Conservation (phyloP, 2,113 vertebrate genomes). For the Colius striatus region DNA sequence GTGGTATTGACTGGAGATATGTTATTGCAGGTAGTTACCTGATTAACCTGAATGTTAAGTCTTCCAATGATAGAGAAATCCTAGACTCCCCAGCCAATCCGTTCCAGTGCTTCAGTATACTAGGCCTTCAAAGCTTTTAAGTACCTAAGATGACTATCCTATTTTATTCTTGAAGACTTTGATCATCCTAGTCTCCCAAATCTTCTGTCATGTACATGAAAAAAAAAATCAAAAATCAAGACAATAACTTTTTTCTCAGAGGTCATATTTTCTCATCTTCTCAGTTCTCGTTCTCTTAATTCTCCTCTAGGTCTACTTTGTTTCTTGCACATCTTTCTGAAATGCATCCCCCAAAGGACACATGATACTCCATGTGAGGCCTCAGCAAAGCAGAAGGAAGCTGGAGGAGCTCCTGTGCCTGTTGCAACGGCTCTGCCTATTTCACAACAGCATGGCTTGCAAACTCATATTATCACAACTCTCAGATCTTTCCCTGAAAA, state of each 20-base stretch:
- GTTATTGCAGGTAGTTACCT: background rate
- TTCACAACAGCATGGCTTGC: background rate
- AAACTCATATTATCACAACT: background rate
- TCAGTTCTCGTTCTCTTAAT: background rate
- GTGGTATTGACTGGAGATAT: background rate
- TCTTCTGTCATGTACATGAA: background rate
- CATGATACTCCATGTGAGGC: background rate
- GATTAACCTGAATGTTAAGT: background rate
- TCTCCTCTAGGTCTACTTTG: background rate
- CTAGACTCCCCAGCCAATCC: background rate
- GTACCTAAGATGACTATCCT: background rate
- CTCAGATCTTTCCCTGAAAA: background rate
- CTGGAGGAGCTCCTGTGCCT: rapidly evolving
- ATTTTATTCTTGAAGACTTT: background rate
- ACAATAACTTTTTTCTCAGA: background rate
- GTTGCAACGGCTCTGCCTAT: background rate
- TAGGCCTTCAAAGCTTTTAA: background rate
- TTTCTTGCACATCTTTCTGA: background rate
- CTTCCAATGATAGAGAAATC: background rate
- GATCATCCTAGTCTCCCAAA: background rate
- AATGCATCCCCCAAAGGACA: background rate
- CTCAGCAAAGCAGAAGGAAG: background rate
- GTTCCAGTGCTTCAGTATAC: background rate
- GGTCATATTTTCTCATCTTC: background rate
- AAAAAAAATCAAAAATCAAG: background rate